Evolutionary conservation across 2,797 vertebrate genomes (phyloP).

Genomic region (Okamejei kenojei): DNA sequence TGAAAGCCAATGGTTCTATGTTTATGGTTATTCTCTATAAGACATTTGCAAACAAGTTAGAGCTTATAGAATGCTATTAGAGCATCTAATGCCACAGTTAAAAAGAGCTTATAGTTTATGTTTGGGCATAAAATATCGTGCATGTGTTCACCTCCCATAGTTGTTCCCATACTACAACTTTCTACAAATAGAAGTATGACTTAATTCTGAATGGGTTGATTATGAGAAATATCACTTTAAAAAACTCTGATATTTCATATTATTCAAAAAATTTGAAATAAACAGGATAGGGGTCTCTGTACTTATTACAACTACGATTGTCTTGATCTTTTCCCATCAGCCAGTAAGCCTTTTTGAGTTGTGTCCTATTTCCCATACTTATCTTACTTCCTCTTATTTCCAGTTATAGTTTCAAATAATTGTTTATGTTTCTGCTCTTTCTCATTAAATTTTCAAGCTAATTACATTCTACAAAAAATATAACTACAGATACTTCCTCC

Average conservation of each 20-base stretch:
- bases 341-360: background rate
- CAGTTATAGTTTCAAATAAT: too few species aligned
- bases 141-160: background rate
- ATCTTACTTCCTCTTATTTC: too few species aligned
- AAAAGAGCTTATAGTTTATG: background rate
- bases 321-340: background rate
- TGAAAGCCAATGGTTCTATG: too few species aligned
- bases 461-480: too few species aligned
- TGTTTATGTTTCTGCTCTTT: too few species aligned
- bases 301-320: background rate
- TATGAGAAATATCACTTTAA: background rate
- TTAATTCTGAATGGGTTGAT: background rate
- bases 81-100: background rate
- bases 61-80: too few species aligned
- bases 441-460: too few species aligned
- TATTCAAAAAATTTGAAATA: background rate
- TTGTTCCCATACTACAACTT: background rate
- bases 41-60: too few species aligned
- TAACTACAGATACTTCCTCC: too few species aligned
- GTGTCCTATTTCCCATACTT: background rate
- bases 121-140: background rate
- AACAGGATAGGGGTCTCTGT: background rate
- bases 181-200: background rate
- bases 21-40: too few species aligned
- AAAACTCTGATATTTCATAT: background rate